phyloP scores from a whole-genome alignment of 2,797 vertebrate genomes.

The Vultur gryphus region DNA sequence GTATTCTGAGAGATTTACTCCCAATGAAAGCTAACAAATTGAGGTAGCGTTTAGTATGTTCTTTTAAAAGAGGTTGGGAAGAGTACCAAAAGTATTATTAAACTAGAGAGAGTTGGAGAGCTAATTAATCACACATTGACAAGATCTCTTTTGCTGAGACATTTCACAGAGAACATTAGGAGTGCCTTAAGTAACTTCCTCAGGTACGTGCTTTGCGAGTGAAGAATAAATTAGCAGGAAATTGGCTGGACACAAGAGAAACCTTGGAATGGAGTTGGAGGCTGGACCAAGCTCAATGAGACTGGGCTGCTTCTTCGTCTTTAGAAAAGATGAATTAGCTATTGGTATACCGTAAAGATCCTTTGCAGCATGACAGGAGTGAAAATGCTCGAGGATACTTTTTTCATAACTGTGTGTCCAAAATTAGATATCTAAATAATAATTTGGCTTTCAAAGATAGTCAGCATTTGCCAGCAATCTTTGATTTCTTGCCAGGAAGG shows the following conservation, averaged over 20 bases:
- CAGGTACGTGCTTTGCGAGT: not conserved
- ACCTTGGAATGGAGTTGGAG: not conserved
- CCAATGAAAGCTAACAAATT: not conserved
- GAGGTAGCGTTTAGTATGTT: not conserved
- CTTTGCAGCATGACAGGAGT: not conserved
- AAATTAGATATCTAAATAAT: not conserved
- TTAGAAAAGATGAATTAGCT: not conserved
- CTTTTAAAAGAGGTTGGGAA: not conserved
- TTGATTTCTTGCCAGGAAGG: slow-evolving; percentile 18
- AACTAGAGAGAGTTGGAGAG: not conserved
- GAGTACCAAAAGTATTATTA: slow-evolving; percentile 36
- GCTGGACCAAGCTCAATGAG: not conserved
- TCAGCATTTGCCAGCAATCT: not conserved
- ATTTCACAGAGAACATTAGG: not conserved
- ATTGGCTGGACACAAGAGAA: not conserved
- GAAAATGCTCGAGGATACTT: not conserved
- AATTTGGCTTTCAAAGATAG: not conserved
- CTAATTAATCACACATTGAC: slow-evolving; percentile 42
- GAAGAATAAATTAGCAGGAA: not conserved
- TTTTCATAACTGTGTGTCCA: not conserved
- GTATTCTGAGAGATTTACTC: not conserved
- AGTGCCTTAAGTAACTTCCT: not conserved
- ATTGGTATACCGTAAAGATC: not conserved
- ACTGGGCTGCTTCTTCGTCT: not conserved
- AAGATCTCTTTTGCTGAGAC: not conserved